Conservation (phyloP, 1,140 invertebrate genomes). For the Samia ricini region DNA sequence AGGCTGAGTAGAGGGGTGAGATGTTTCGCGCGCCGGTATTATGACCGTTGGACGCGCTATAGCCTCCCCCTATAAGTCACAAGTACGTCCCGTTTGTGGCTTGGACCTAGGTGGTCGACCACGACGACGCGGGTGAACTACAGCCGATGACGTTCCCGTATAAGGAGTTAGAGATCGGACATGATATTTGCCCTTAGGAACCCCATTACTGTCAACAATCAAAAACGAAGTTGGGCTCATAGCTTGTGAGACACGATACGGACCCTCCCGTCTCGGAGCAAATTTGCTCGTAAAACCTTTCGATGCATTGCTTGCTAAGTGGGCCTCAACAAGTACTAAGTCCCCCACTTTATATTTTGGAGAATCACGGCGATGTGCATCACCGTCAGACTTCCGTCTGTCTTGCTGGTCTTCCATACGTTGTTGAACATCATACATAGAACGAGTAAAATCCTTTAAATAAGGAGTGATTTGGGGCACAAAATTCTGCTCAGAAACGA, state of each 20-base stretch:
- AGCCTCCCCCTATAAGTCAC: too few species aligned
- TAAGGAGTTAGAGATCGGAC: not conserved
- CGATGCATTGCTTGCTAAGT: slow-evolving; percentile 22
- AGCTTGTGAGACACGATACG: slow-evolving; percentile 17
- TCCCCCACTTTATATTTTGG: slow-evolving; percentile 16
- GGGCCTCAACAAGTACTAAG: slow-evolving; percentile 25
- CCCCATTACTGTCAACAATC: not conserved
- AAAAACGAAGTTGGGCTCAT: slow-evolving; percentile 13
- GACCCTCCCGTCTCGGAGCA: slow-evolving; percentile 31
- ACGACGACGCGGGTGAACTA: not conserved
- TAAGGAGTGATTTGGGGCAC: slow-evolving; percentile 23
- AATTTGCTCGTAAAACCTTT: slow-evolving; percentile 33
- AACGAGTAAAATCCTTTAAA: slow-evolving; percentile 8
- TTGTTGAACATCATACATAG: slow-evolving; percentile 5
- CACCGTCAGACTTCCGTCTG: slow-evolving; percentile 7
- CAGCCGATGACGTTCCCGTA: not conserved
- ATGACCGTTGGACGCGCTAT: too few species aligned
- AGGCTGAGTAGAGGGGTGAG: too few species aligned
- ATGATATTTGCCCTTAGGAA: slow-evolving; percentile 17
- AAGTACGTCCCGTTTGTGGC: too few species aligned
- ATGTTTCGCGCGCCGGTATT: too few species aligned
- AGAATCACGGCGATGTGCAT: not conserved
- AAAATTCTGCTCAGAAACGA: slow-evolving; percentile 15
- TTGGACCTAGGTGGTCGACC: not conserved
- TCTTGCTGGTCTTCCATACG: slow-evolving; percentile 18